These are phyloP conservation scores for Phalacrocorax pelagicus DNA, from an alignment of 2,113 vertebrate species.

Conservation along the genomic window DNA sequence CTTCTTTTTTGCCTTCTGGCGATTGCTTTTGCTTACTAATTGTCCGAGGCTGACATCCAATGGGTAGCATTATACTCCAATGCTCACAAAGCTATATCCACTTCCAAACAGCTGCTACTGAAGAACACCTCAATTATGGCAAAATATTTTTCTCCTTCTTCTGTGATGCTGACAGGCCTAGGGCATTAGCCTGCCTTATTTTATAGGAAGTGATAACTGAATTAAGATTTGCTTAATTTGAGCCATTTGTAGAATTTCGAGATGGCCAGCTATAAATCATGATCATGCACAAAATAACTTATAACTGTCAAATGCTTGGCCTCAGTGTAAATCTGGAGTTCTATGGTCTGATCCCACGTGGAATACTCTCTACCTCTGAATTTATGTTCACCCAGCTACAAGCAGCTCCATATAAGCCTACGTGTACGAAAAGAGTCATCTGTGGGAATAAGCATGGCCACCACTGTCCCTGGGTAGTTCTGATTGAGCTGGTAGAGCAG, in stretches of 20 bases:
- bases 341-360: background rate
- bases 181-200: background rate
- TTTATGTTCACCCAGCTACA: background rate
- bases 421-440: background rate
- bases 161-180: background rate
- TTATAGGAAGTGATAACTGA: background rate
- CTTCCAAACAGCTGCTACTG: background rate
- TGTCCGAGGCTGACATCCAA: slow-evolving; percentile 45
- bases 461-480: background rate
- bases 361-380: background rate
- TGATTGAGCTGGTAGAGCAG: background rate
- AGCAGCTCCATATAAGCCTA: background rate
- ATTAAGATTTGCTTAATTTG: background rate
- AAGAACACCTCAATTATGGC: background rate
- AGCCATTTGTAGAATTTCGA: background rate
- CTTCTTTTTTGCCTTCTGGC: slow-evolving; percentile 9
- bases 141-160: background rate
- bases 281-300: background rate
- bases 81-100: background rate
- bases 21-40: slow-evolving; percentile 40
- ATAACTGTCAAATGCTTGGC: background rate
- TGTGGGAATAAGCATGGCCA: background rate
- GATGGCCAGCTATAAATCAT: background rate
- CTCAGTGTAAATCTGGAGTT: background rate
- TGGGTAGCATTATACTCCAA: background rate